Base-by-base conservation (phyloP, 64 coral and sea anemone genomes). In the Pocillopora verrucosa region DNA sequence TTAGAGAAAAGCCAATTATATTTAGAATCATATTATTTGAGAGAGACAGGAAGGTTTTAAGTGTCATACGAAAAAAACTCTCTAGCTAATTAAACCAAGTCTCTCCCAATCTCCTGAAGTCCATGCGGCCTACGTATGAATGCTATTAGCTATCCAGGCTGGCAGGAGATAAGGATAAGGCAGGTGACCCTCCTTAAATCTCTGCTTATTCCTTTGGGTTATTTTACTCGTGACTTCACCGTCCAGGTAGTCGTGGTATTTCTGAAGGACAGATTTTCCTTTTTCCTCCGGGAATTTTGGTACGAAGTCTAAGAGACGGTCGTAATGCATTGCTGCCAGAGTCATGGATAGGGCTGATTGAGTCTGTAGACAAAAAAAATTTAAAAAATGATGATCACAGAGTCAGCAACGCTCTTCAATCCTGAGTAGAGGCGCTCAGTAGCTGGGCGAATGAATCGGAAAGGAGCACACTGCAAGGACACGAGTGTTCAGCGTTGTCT, bases 111-210 rank as follows among this genome's bases (percentile, higher is more conserved):
- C 17, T 9, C 65, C 4, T 0, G 9, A 9, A 9, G 67, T 25
- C 67, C 10, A 0, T 11, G 25, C 7, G 38, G 36, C 59, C 61
- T 60, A 96, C 36, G 95, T 91, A 59, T 96, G 95, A 22, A 96
- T 93, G 34, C 91, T 93, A 68, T 96, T 96, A 19, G 95, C 88
- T 77, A 96, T 93, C 95, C 95, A 96, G 9, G 82, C 77, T 25
- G 95, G 95, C 9, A 90, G 30, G 3, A 96, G 77, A 83, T 96
- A 96, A 0, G 95, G 91, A 64, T 96, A 96, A 1, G 95, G 65
- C 6, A 96, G 74, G 36, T 93, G 88, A 17, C 60, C 36, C 10
- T 60, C 64, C 24, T 64, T 15, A 30, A 89, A 80, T 58, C 95
- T 83, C 19, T 91, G 60, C 10, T 11, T 16, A 65, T 96, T 96